Percentiles rank a stretch among this genome's conserved stretches.
These are phyloP conservation scores for Drosophila bifasciata DNA, from an alignment of 1,140 invertebrate species.

Conservation along the genomic window DNA sequence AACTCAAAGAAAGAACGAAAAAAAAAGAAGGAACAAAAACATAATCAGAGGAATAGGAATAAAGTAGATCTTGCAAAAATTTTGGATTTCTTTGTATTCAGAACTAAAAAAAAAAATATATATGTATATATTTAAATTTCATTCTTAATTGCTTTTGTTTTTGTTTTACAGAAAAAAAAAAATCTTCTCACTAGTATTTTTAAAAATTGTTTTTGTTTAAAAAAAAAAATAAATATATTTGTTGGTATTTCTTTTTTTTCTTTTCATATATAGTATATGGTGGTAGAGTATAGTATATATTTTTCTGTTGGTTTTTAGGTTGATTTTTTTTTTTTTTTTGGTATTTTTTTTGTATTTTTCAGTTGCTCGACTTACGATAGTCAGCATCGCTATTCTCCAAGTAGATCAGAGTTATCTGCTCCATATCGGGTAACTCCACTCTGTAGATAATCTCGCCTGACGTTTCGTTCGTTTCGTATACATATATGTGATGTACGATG, in stretches of 20 bases:
- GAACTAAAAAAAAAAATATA: conserved; percentile 46
- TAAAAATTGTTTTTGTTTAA: conserved; percentile 44
- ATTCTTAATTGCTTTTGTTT: conserved; percentile 18
- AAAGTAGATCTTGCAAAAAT: conserved; percentile 40
- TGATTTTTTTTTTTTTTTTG: conserved; percentile 45
- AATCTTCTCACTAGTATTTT: conserved; percentile 11
- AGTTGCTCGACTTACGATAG: conserved; percentile 88
- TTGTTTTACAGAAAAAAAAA: conserved; percentile 42
- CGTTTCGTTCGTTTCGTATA: conserved; percentile 38
- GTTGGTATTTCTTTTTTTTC: conserved; percentile 25
- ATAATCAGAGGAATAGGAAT: conserved; percentile 30
- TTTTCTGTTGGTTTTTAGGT: conserved; percentile 52
- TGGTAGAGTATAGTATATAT: no score
- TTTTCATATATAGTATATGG: conserved; percentile 5
- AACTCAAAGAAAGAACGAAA: conserved; percentile 28
- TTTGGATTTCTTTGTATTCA: conserved; percentile 36
- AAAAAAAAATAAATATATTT: conserved; percentile 34
- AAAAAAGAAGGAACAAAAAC: conserved; percentile 25
- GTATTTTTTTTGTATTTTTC: conserved; percentile 60
- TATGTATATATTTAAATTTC: conserved; percentile 60
- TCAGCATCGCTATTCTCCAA: conserved; percentile 90
- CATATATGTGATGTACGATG: conserved; percentile 26
- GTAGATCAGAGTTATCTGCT: conserved; percentile 95
- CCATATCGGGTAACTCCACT: conserved; percentile 94
- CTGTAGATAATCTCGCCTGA: conserved; percentile 94